Conservation (phyloP, 2,888 invertebrate genomes). For the Eudemis profundana region DNA sequence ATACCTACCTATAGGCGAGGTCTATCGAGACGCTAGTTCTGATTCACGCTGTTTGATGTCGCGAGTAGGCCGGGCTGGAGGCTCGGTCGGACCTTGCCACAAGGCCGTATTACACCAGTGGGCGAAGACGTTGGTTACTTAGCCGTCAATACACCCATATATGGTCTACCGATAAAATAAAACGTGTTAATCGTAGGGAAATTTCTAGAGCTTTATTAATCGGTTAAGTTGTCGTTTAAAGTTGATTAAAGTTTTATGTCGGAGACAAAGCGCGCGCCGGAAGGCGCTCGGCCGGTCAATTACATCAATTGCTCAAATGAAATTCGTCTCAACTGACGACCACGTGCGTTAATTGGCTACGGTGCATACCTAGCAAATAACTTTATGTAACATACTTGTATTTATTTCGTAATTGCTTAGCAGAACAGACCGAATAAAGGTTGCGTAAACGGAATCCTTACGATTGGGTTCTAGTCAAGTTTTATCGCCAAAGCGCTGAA, state of each 20-base stretch:
- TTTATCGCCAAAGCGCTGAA: conserved; percentile 5
- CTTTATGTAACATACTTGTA: conserved; percentile 43
- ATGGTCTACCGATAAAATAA: conserved; percentile 52
- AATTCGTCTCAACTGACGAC: conserved; percentile 73
- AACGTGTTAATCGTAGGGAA: conserved; percentile 32
- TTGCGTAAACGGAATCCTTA: conserved; percentile 32
- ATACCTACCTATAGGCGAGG: conserved; percentile 36
- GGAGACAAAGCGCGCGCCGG: conserved; percentile 75
- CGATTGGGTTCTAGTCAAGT: conserved; percentile 13
- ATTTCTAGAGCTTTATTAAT: conserved; percentile 21
- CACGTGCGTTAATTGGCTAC: conserved; percentile 79
- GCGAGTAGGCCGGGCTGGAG: conserved; percentile 67
- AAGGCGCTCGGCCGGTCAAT: conserved; percentile 77
- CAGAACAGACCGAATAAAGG: conserved; percentile 21
- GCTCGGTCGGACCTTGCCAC: conserved; percentile 77
- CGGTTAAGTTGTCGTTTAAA: conserved; percentile 36
- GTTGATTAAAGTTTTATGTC: conserved; percentile 28
- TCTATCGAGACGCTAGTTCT: conserved; percentile 23
- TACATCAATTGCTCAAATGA: conserved; percentile 83
- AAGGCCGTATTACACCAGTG: conserved; percentile 74
- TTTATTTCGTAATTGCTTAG: conserved; percentile 36
- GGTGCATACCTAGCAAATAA: conserved; percentile 81
- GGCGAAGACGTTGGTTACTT: conserved; percentile 62
- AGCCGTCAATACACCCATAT: conserved; percentile 70
- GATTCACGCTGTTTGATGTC: conserved; percentile 39